A percentile compares a stretch with the other conserved stretches of the same genome.
These are phyloP conservation scores for Brevimyrus niger DNA, from an alignment of 2,113 vertebrate species.

Conservation along the genomic window DNA sequence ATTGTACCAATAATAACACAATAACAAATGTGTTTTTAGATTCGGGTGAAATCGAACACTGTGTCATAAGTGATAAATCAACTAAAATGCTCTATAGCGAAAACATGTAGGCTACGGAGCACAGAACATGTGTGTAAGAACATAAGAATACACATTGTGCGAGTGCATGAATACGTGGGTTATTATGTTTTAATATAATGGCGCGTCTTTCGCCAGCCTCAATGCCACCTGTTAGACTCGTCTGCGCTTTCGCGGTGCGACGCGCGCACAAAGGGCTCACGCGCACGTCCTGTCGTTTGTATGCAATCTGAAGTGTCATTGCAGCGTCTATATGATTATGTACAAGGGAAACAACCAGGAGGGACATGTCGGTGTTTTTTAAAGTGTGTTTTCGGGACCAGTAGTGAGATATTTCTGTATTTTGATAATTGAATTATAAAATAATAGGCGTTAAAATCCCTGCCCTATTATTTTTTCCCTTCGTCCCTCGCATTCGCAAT, in stretches of 20 bases:
- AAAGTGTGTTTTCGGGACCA: not conserved
- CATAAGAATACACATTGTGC: not conserved
- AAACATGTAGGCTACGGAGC: not conserved
- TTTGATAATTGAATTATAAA: not conserved
- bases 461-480: not conserved
- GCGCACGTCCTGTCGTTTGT: not conserved
- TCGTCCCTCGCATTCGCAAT: not conserved
- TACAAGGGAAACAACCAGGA: not conserved
- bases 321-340: not conserved
- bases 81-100: not conserved
- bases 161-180: not conserved
- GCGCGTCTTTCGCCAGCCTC: not conserved
- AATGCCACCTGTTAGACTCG: not conserved
- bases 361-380: not conserved
- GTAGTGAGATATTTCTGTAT: not conserved
- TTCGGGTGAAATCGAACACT: not conserved
- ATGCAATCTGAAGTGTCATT: not conserved
- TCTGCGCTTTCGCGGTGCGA: not conserved
- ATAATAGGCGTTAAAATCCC: not conserved
- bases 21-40: not conserved
- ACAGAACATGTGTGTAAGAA: not conserved
- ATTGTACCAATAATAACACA: not conserved
- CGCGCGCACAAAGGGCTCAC: not conserved
- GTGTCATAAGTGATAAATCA: not conserved
- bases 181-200: not conserved